Percentiles rank a stretch among this genome's conserved stretches.
phyloP scores from a whole-genome alignment of 2,113 vertebrate genomes.

The Sarotherodon lohbergeri region DNA sequence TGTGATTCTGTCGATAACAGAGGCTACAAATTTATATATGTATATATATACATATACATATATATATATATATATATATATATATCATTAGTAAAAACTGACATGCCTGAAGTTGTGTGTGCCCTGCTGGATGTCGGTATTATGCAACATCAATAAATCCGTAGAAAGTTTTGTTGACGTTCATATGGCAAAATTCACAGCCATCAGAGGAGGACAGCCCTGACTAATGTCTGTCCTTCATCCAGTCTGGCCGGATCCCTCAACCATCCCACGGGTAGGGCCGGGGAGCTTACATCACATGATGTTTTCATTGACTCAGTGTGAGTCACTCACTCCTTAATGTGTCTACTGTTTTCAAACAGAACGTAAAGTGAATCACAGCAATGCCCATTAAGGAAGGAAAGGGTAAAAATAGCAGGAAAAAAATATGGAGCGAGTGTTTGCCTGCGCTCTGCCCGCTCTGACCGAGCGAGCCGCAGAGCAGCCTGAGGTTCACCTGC shows the following conservation, averaged over 20 bases:
- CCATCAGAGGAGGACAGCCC: conserved; percentile 15
- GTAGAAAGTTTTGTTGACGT: not conserved
- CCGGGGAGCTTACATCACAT: not conserved
- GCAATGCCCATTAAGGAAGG: not conserved
- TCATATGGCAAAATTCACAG: conserved; percentile 35
- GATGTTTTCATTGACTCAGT: conserved; percentile 31
- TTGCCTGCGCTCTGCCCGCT: not conserved
- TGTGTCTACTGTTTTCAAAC: not conserved
- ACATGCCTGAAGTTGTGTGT: not conserved
- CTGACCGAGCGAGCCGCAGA: not conserved
- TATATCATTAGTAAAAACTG: not conserved
- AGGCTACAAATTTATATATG: not conserved
- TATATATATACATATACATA: too few species aligned
- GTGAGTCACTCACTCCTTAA: conserved; percentile 44
- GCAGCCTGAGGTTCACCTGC: conserved; percentile 33
- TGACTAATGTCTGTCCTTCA: conserved; percentile 55
- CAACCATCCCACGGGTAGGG: not conserved
- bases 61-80: not conserved
- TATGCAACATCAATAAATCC: conserved; percentile 6
- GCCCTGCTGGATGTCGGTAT: not conserved
- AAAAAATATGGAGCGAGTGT: not conserved
- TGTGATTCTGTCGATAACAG: not conserved
- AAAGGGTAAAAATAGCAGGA: conserved; percentile 14
- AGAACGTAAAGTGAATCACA: not conserved
- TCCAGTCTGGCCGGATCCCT: not conserved